Evolutionary conservation across 2,888 invertebrate genomes (phyloP).

Genomic region (Prionchulus punctatus): DNA sequence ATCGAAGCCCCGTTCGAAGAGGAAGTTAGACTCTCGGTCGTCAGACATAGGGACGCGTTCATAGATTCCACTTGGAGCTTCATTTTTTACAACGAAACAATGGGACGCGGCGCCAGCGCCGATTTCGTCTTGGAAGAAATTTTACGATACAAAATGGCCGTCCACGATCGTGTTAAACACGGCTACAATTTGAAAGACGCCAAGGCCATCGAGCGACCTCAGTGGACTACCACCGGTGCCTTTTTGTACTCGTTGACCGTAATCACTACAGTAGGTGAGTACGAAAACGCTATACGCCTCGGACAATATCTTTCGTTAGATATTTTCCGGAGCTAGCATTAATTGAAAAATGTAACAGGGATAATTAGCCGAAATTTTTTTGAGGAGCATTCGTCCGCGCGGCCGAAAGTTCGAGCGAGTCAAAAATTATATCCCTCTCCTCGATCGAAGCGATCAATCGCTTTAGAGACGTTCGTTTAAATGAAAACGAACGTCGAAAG

Average conservation of each 20-base stretch:
- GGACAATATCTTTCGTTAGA: too few species aligned
- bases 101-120: constrained; percentile 17
- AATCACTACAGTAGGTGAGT: constrained; percentile 73
- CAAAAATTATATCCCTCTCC: too few species aligned
- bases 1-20: constrained; percentile 30
- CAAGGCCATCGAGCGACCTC: constrained; percentile 21
- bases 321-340: too few species aligned
- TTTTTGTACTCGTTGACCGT: constrained; percentile 84
- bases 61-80: not conserved
- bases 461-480: too few species aligned
- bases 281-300: too few species aligned
- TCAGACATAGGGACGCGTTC: not conserved
- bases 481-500: too few species aligned
- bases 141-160: constrained; percentile 48
- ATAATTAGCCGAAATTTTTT: too few species aligned
- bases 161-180: constrained; percentile 44
- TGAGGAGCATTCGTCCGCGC: too few species aligned
- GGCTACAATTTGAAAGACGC: constrained; percentile 44
- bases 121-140: constrained; percentile 50
- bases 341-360: too few species aligned
- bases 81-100: not conserved
- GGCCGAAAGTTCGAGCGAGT: too few species aligned
- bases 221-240: constrained; percentile 79
- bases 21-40: constrained; percentile 16
- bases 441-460: too few species aligned